phyloP scores from a whole-genome alignment of 2,888 invertebrate species.

The Lysandra bellargus region DNA sequence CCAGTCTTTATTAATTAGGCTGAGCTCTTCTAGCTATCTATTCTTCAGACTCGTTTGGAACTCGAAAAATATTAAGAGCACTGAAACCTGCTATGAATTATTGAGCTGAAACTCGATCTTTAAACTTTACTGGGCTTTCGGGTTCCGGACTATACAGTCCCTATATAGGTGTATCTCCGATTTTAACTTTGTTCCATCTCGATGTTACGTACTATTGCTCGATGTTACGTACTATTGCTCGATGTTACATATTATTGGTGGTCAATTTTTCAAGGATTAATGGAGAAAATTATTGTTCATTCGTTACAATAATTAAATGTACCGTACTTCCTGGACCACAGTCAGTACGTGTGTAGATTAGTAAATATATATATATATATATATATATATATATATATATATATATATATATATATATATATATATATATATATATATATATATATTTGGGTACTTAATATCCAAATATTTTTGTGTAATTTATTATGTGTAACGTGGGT shows the following conservation, averaged over 20 bases:
- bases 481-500: background rate
- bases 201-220: background rate
- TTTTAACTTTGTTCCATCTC: background rate
- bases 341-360: background rate
- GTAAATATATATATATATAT: background rate
- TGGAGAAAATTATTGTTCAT: background rate
- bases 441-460: background rate
- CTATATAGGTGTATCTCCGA: background rate
- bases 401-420: too few species aligned
- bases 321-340: background rate
- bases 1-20: background rate
- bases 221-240: background rate
- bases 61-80: too few species aligned
- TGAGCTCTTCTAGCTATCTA: background rate
- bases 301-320: background rate
- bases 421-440: background rate
- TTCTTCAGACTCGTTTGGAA: background rate
- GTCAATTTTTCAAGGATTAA: background rate
- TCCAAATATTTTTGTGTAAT: background rate
- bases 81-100: background rate
- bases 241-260: background rate
- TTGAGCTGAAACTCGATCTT: background rate
- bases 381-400: too few species aligned
- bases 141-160: background rate
- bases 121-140: background rate